Evolutionary conservation across 2,113 vertebrate species (phyloP), one percentile per base, ranked within the genome.

Genomic region (Brachirus orientalis): DNA sequence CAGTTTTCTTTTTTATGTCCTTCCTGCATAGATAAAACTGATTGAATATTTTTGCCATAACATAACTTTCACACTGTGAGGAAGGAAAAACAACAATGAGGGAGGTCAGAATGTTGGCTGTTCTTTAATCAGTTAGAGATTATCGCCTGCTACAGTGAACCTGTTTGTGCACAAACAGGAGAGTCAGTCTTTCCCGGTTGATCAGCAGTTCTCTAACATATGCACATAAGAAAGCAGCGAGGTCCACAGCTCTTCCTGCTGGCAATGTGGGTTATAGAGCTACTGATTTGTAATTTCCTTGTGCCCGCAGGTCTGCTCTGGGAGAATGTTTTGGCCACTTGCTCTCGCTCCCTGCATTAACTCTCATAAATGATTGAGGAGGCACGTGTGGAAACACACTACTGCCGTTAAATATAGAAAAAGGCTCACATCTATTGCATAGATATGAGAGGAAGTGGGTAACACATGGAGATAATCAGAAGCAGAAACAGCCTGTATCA

Each of bases 281-380:
- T 41, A 63, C 71, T 80, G 83, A 86, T 87, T 85, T 77, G 73
- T 88, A 72, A 80, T 84, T 89, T 85, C 60, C 37, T 46, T 9
- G 58, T 43, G 52, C 44, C 66, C 18, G 14, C 54, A 56, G 65
- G 63, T 75, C 69, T 82, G 70, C 69, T 20, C 0, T 6, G 37
- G 62, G 56, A 80, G 56, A 35, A 61, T 62, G 48, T 55, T 73
- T 69, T 64, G 58, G 41, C 78, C 55, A 55, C 73, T 57, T n/a
- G 13, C 17, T 22, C 70, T 78, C 45, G 33, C 82, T 75, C 75
- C 38, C 69, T 75, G 78, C 79, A 83, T 84, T 84, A 70, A 65
- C 41, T 75, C 73, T 66, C 72, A 89, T 87, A 54, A 87, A 90
- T 86, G 69, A 80, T 86, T 13, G 70, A 90, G 17, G 52, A 67